These are phyloP conservation scores for Toxotes lorentzi DNA, from an alignment of 2,797 vertebrate genomes.

Conservation along the genomic window DNA sequence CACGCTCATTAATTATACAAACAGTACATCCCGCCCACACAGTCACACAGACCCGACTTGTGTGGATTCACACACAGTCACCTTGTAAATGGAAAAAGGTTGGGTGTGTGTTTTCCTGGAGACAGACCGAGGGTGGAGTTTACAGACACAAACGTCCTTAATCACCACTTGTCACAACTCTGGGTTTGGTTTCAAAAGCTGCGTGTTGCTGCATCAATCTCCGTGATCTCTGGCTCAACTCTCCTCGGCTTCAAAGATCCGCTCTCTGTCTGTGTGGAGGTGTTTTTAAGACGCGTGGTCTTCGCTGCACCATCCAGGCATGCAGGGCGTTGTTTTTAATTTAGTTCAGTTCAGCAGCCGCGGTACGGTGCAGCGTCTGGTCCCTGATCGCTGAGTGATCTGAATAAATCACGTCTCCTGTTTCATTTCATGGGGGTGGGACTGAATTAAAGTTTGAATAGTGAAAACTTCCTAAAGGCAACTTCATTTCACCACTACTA, in stretches of 20 bases:
- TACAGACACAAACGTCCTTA: constrained; percentile 58
- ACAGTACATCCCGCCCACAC: constrained; percentile 5
- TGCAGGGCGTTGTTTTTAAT: constrained; percentile 46
- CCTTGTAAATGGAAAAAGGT: constrained; percentile 6
- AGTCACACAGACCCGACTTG: constrained; percentile 6
- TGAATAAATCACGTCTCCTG: too few relatives aligned
- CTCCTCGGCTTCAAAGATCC: constrained; percentile 56
- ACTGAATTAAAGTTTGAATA: too few relatives aligned
- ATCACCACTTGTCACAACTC: constrained; percentile 72
- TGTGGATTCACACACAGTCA: constrained; percentile 16
- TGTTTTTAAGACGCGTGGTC: not conserved
- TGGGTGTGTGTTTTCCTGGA: constrained; percentile 20
- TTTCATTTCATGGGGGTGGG: too few relatives aligned
- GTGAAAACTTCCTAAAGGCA: too few relatives aligned
- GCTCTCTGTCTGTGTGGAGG: constrained; percentile 25
- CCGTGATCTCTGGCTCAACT: constrained; percentile 57
- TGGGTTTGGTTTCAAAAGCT: constrained; percentile 64
- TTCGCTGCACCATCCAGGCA: constrained; percentile 36
- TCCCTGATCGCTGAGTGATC: too few relatives aligned
- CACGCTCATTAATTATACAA: constrained; percentile 2
- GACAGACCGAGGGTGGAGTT: constrained; percentile 54
- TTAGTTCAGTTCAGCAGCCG: too few relatives aligned
- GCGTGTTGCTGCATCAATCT: constrained; percentile 54
- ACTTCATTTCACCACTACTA: too few relatives aligned
- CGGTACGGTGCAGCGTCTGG: too few relatives aligned